These are phyloP conservation scores for Holacanthella duospinosa DNA, from an alignment of 2,888 invertebrate genomes.

Conservation along the genomic window DNA sequence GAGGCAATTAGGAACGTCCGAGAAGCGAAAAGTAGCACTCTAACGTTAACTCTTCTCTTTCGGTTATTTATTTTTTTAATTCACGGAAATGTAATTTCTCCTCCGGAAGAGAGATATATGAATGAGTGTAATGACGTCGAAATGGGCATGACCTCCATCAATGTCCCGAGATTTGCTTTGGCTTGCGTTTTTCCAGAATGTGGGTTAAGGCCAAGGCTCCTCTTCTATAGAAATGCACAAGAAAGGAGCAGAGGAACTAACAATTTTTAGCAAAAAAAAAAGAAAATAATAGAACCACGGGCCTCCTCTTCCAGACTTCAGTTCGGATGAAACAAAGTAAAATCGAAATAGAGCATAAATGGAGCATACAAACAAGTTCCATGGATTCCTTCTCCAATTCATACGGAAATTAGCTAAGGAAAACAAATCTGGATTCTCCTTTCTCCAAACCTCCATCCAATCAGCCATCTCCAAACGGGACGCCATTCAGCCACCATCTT, in stretches of 20 bases:
- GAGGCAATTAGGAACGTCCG: background rate
- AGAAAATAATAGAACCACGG: no score
- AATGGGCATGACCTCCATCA: conserved; percentile 4
- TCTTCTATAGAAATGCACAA: background rate
- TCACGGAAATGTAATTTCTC: background rate
- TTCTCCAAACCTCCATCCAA: no score
- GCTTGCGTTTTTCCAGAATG: background rate
- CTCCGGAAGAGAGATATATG: background rate
- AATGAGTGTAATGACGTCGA: background rate
- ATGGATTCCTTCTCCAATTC: no score
- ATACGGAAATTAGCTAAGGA: no score
- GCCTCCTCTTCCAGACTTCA: no score
- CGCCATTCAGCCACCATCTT: no score
- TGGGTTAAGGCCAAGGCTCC: conserved; percentile 3
- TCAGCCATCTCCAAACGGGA: no score
- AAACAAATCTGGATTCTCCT: no score
- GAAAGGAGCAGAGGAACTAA: background rate
- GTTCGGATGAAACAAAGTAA: no score
- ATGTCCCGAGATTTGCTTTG: background rate
- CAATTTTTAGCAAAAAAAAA: background rate
- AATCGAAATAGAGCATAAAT: no score
- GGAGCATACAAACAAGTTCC: no score
- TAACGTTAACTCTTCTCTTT: background rate
- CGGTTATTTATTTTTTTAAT: no score
- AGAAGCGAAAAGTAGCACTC: background rate